A percentile compares a stretch with the other conserved stretches of the same genome.
phyloP scores from a whole-genome alignment of 2,888 invertebrate genomes.

The Formica aserva region DNA sequence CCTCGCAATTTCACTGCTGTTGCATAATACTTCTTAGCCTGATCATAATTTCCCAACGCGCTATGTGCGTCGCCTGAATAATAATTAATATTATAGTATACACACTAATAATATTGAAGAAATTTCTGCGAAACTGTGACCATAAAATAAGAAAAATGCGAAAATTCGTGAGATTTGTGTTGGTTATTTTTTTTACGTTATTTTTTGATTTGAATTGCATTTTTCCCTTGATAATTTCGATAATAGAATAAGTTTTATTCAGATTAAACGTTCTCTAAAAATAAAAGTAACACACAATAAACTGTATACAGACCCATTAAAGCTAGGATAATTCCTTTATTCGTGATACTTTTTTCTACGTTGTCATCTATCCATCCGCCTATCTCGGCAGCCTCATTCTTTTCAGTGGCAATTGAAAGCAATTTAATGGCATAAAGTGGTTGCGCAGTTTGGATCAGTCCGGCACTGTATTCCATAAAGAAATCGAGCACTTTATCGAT shows the following conservation, averaged over 20 bases:
- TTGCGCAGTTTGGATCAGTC: constrained; percentile 80
- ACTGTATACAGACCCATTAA: constrained; percentile 55
- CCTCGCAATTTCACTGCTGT: constrained; percentile 62
- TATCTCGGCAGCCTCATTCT: constrained; percentile 54
- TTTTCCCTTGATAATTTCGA: neutral
- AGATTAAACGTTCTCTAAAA: neutral
- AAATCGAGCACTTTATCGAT: constrained; percentile 77
- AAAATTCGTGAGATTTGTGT: neutral
- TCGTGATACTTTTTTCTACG: neutral
- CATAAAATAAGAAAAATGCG: neutral
- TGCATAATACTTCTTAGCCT: constrained; percentile 70
- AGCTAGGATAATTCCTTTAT: constrained; percentile 37
- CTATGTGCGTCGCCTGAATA: constrained; percentile 73
- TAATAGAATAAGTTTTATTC: neutral
- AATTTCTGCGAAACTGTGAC: neutral
- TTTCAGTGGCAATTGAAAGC: constrained; percentile 74
- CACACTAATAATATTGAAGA: neutral
- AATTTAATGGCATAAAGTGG: constrained; percentile 79
- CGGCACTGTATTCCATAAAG: constrained; percentile 81
- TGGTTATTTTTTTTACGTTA: neutral
- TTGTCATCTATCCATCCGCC: neutral
- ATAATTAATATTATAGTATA: neutral
- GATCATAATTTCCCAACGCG: constrained; percentile 69
- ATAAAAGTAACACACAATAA: neutral
- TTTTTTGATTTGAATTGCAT: neutral